Evolutionary conservation across 1,140 invertebrate genomes (phyloP), one percentile per base, ranked within the genome.

Genomic region (Venturia canescens): DNA sequence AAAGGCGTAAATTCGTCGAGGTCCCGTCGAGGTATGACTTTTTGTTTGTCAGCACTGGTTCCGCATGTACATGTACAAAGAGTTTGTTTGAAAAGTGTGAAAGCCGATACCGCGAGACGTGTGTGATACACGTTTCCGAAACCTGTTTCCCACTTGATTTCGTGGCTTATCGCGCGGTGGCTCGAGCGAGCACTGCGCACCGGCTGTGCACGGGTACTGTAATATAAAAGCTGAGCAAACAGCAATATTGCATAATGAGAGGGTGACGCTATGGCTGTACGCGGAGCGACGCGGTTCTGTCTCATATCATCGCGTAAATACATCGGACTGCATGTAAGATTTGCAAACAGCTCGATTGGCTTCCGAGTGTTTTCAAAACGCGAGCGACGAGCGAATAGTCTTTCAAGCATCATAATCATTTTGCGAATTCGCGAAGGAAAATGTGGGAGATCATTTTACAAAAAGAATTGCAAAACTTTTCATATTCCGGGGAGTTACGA

Each of bases 241-340:
- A 74, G 34, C 71, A 26, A 57, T 74, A 74, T 74, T 38, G 44
- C 34, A 69, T 69, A 53, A 74, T 74, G 71, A 53, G 44, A 16
- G 11, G 13, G 70, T 23, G 16, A n/a, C 0, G 16, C 1, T 74
- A 31, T 53, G n/a, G 5, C 31, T 69, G n/a, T 31, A 69, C n/a
- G 31, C 29, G 18, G 27, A 18, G 1, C 21, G 50, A 5, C 23
- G 16, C 29, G 15, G 11, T 0, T 16, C 34, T 29, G 44, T 29
- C 23, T 53, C 23, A 53, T 26, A 23, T 15, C 13, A 11, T 74
- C 71, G 6, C 53, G 29, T 50, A 29, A 31, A 74, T 57, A 29
- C 18, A 31, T 69, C 66, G 9, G 60, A 9, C n/a, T 26, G 23
- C 21, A 11, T n/a, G 53, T 13, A 23, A 27, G 16, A 53, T n/a